Evolutionary conservation across 1,140 invertebrate genomes (phyloP).

Genomic region (Eciton burchellii): DNA sequence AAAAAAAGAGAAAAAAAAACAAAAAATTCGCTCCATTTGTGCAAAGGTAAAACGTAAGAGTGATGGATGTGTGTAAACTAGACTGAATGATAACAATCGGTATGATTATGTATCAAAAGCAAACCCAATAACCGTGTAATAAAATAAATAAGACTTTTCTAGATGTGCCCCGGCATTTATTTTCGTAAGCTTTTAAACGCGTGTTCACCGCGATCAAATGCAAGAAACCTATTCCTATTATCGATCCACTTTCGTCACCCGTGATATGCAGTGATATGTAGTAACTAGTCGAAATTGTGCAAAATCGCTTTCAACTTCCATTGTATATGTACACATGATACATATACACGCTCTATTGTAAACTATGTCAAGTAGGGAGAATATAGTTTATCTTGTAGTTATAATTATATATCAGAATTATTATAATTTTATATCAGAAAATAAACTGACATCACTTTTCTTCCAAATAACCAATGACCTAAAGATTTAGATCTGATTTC

Average conservation of each 20-base stretch:
- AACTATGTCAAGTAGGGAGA: constrained; percentile 7
- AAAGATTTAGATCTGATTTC: constrained; percentile 3
- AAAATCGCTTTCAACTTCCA: constrained; percentile 36
- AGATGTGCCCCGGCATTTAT: constrained; percentile 72
- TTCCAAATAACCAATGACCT: not conserved
- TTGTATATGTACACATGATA: constrained; percentile 29
- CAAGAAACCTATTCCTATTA: constrained; percentile 26
- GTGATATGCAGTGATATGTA: not conserved
- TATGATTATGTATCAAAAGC: constrained; percentile 76
- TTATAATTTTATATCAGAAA: constrained; percentile 45
- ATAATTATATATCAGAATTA: constrained; percentile 46
- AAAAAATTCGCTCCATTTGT: constrained; percentile 68
- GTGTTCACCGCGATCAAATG: constrained; percentile 2
- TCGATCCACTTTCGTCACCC: constrained; percentile 12
- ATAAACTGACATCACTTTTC: constrained; percentile 38
- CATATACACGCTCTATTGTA: constrained; percentile 32
- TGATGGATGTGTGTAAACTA: constrained; percentile 80
- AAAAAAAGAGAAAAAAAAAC: constrained; percentile 25
- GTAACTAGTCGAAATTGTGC: constrained; percentile 9
- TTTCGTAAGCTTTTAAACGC: constrained; percentile 24
- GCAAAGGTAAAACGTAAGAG: constrained; percentile 70
- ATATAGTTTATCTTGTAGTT: constrained; percentile 41
- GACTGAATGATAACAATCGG: constrained; percentile 77
- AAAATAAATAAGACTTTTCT: constrained; percentile 84
- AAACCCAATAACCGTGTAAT: constrained; percentile 79